Conservation (phyloP, 2,797 vertebrate species). For the Sciurus vulgaris region DNA sequence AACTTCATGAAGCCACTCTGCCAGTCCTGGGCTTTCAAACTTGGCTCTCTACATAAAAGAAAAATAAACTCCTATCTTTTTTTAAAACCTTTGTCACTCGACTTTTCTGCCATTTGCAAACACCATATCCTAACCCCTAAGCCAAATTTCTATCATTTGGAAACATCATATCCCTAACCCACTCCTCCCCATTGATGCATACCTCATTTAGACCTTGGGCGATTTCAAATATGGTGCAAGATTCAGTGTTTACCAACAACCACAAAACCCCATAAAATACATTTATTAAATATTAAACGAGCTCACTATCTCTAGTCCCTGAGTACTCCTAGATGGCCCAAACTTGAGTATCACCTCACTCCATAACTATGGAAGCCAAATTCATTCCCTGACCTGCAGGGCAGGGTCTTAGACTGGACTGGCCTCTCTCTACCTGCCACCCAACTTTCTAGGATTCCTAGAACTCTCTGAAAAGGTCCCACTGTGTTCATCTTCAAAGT, state of each 20-base stretch:
- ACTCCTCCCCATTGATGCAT: no score
- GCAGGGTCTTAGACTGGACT: not conserved
- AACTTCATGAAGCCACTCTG: not conserved
- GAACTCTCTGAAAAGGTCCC: not conserved
- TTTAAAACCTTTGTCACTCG: not conserved
- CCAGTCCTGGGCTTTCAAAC: not conserved
- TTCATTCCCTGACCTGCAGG: not conserved
- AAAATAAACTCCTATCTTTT: conserved; percentile 19
- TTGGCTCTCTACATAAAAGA: not conserved
- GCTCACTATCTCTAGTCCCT: not conserved
- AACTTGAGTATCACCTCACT: not conserved
- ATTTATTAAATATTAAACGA: not conserved
- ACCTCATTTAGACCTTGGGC: not conserved
- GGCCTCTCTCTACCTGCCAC: not conserved
- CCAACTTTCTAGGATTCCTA: not conserved
- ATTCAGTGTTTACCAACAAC: not conserved
- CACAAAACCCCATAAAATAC: not conserved
- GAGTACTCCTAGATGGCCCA: not conserved
- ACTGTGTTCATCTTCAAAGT: not conserved
- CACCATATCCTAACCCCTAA: not conserved
- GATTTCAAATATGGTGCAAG: not conserved
- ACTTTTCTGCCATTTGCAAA: not conserved
- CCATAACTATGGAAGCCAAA: not conserved
- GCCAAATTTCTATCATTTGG: not conserved
- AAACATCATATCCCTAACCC: not conserved